A percentile compares a stretch with the other conserved stretches of the same genome.
Conservation (phyloP, 2,888 invertebrate species). For the Hedychridium roseum region DNA sequence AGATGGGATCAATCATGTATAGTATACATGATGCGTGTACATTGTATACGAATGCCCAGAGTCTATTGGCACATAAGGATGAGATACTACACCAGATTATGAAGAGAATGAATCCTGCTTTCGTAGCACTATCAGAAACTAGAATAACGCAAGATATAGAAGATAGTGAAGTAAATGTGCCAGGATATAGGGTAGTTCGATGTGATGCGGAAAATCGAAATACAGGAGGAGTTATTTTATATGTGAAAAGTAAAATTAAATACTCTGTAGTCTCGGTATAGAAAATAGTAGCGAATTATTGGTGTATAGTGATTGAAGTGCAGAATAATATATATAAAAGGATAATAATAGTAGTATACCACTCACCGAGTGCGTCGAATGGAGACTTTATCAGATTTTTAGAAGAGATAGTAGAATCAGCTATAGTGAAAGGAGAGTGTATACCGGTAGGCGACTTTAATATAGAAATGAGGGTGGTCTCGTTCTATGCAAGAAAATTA, state of each 20-base stretch:
- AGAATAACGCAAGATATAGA: constrained; percentile 5
- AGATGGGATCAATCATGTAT: constrained; percentile 3
- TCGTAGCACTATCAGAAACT: constrained; percentile 20
- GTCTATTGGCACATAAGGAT: constrained; percentile 19
- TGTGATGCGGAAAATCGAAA: constrained; percentile 1
- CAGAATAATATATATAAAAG: constrained; percentile 8
- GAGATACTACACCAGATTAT: constrained; percentile 18
- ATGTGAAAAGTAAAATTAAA: constrained; percentile 5
- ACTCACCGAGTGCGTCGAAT: constrained; percentile 16
- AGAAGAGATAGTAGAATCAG: constrained; percentile 2
- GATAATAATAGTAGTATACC: constrained; percentile 13
- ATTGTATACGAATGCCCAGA: constrained; percentile 8
- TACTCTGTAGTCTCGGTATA: background rate
- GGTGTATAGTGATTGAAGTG: constrained; percentile 12
- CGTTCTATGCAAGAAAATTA: constrained; percentile 2
- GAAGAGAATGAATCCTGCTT: constrained; percentile 8
- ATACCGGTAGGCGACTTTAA: constrained; percentile 4
- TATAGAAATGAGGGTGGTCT: background rate
- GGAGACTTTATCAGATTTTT: constrained; percentile 9
- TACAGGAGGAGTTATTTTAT: constrained; percentile 4
- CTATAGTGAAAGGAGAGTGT: constrained; percentile 9
- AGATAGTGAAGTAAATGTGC: background rate
- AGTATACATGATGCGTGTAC: too few species aligned
- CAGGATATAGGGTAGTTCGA: background rate
- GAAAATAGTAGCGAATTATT: constrained; percentile 9